phyloP scores from a whole-genome alignment of 2,888 invertebrate genomes.

The Cyrtodaria siliqua region DNA sequence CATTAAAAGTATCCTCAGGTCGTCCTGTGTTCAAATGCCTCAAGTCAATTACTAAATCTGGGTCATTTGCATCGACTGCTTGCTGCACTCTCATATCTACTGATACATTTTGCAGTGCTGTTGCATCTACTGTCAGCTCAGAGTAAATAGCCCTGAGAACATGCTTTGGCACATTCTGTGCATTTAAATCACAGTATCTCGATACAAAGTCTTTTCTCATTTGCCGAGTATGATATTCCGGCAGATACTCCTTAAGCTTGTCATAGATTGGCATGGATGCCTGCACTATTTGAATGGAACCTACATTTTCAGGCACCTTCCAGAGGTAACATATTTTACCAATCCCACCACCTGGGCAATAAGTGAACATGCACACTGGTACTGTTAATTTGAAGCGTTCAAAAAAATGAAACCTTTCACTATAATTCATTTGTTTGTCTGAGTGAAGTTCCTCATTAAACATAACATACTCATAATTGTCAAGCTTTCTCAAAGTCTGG shows the following conservation, averaged over 20 bases:
- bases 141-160: constrained; percentile 31
- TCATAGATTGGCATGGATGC: constrained; percentile 7
- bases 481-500: constrained; percentile 2
- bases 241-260: constrained; percentile 7
- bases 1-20: no score
- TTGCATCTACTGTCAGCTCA: constrained; percentile 34
- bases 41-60: constrained; percentile 29
- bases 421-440: constrained; percentile 5
- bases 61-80: constrained; percentile 15
- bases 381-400: no score
- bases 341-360: no score
- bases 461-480: constrained; percentile 7
- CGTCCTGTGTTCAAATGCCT: no score
- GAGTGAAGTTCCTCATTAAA: constrained; percentile 20
- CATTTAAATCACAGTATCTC: neutral
- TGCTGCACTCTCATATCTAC: constrained; percentile 18
- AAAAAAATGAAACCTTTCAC: no score
- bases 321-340: no score
- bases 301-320: no score
- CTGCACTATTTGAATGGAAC: neutral
- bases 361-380: no score
- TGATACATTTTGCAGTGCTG: constrained; percentile 26
- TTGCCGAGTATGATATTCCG: constrained; percentile 39
- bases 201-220: constrained; percentile 30
- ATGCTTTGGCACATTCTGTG: constrained; percentile 19